A percentile compares a stretch with the other conserved stretches of the same genome.
Conservation (phyloP, 2,113 vertebrate species). For the Elaphurus davidianus region DNA sequence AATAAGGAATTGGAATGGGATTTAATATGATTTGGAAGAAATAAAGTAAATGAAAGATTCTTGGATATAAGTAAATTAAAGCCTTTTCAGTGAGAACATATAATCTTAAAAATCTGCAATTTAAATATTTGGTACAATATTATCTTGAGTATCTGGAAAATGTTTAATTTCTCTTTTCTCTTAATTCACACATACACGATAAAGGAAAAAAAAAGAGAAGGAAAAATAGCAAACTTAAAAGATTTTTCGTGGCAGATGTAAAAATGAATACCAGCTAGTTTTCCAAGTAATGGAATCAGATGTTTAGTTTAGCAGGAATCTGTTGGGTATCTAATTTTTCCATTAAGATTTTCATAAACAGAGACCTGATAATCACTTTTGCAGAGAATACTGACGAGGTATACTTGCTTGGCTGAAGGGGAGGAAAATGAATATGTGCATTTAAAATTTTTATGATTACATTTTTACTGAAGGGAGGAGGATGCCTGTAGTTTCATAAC, state of each 20-base stretch:
- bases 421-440: constrained; percentile 77
- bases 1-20: not conserved
- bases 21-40: not conserved
- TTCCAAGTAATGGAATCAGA: constrained; percentile 76
- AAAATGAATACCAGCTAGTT: constrained; percentile 63
- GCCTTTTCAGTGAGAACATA: not conserved
- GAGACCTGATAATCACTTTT: constrained; percentile 76
- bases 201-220: not conserved
- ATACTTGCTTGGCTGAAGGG: constrained; percentile 68
- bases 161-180: not conserved
- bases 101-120: not conserved
- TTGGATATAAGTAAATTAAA: not conserved
- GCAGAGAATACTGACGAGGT: constrained; percentile 72
- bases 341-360: constrained; percentile 77
- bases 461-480: constrained; percentile 73
- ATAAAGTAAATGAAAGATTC: not conserved
- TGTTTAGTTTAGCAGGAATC: constrained; percentile 69
- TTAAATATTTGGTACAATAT: not conserved
- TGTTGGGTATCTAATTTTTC: constrained; percentile 77
- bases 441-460: constrained; percentile 80
- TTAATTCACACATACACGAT: not conserved
- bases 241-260: constrained; percentile 34
- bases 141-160: not conserved
- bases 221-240: constrained; percentile 23
- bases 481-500: constrained; percentile 65